Evolutionary conservation across 1,140 invertebrate species (phyloP).

Genomic region (Drosophila lacteicornis): DNA sequence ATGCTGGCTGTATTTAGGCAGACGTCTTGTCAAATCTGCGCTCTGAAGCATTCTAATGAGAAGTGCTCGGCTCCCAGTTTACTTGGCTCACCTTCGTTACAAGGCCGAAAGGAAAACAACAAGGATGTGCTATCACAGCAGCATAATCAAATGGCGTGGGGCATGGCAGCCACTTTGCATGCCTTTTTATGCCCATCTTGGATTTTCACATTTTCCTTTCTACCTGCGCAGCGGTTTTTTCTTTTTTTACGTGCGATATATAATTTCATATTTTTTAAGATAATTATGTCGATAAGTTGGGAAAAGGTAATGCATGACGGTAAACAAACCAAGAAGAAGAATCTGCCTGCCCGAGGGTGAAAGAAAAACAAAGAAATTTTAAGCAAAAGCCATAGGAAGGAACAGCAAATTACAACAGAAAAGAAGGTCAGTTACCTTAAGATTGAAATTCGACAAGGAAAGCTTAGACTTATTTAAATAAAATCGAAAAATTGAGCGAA

Average conservation of each 20-base stretch:
- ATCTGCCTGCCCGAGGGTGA: slow-evolving; percentile 24
- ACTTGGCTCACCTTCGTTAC: slow-evolving; percentile 43
- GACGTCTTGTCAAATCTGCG: slow-evolving; percentile 74
- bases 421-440: neutral
- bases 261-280: slow-evolving; percentile 82
- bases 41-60: slow-evolving; percentile 77
- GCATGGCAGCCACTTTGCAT: slow-evolving; percentile 52
- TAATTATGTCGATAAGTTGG: slow-evolving; percentile 81
- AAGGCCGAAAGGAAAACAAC: slow-evolving; percentile 53
- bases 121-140: slow-evolving; percentile 71
- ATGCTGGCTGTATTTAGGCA: slow-evolving; percentile 69
- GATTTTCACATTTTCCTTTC: slow-evolving; percentile 49
- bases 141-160: slow-evolving; percentile 69
- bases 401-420: neutral
- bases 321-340: slow-evolving; percentile 45
- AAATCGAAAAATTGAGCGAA: neutral
- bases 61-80: slow-evolving; percentile 64
- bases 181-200: slow-evolving; percentile 40
- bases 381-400: neutral
- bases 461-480: neutral
- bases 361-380: slow-evolving; percentile 32
- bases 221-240: slow-evolving; percentile 30
- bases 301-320: slow-evolving; percentile 65
- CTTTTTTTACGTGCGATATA: slow-evolving; percentile 64
- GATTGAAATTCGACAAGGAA: neutral